Evolutionary conservation across 2,113 vertebrate species (phyloP).

Genomic region (Odontesthes bonariensis): DNA sequence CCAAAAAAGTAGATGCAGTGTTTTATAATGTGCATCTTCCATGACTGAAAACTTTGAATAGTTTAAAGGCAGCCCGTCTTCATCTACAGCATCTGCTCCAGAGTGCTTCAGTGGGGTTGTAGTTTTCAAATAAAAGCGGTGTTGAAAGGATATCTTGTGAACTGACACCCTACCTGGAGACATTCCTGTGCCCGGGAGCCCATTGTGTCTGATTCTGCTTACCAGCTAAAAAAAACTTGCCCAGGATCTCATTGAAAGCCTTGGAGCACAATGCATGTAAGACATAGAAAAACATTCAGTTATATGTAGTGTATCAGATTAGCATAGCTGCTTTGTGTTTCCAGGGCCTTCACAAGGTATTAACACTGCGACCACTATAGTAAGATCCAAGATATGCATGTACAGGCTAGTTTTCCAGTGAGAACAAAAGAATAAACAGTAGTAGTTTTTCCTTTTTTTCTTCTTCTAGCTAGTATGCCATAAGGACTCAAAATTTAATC

Average conservation of each 20-base stretch:
- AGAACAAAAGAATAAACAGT: no score
- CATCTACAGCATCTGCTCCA: not conserved
- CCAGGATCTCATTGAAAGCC: not conserved
- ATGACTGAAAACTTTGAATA: no score
- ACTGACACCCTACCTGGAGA: slow-evolving; percentile 10
- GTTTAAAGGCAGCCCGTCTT: not conserved
- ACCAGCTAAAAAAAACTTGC: not conserved
- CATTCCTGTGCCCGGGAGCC: slow-evolving; percentile 12
- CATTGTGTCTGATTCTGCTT: not conserved
- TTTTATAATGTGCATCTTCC: no score
- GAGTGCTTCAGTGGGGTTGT: not conserved
- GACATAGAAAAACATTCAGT: not conserved
- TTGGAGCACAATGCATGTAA: not conserved
- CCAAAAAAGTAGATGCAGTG: no score
- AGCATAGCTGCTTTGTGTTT: no score
- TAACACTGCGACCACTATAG: no score
- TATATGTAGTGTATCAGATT: not conserved
- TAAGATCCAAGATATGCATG: no score
- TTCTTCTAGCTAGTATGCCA: no score
- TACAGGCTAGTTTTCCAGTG: no score
- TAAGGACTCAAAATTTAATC: no score
- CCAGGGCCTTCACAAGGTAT: no score
- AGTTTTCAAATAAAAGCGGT: not conserved
- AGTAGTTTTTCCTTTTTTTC: no score
- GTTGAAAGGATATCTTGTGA: not conserved